A percentile compares a stretch with the other conserved stretches of the same genome.
These are phyloP conservation scores for Lepidochrysops patricia DNA, from an alignment of 2,888 invertebrate genomes.

Conservation along the genomic window DNA sequence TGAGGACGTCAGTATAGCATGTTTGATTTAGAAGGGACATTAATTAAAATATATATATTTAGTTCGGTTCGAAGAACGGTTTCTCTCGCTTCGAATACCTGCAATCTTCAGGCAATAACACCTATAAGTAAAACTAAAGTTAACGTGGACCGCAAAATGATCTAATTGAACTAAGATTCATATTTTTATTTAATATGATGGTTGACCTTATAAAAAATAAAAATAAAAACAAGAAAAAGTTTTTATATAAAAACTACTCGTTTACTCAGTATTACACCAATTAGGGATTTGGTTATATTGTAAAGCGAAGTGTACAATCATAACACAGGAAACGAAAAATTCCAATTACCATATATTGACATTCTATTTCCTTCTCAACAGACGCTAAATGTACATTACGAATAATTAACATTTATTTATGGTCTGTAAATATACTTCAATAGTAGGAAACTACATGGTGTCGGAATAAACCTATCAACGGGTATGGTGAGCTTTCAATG, in stretches of 20 bases:
- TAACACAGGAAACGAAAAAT: constrained; percentile 6
- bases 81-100: too few relatives aligned
- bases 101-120: too few relatives aligned
- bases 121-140: too few relatives aligned
- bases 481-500: neutral
- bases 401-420: constrained; percentile 2
- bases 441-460: neutral
- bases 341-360: neutral
- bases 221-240: neutral
- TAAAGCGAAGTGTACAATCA: neutral
- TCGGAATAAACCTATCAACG: constrained; percentile 1
- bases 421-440: constrained; percentile 4
- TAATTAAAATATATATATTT: too few relatives aligned
- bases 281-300: neutral
- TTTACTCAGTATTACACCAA: neutral
- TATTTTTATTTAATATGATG: too few relatives aligned
- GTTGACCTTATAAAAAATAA: too few relatives aligned
- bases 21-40: too few relatives aligned
- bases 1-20: too few relatives aligned
- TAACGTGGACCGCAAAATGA: too few relatives aligned
- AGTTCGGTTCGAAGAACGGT: too few relatives aligned
- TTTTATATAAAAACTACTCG: neutral
- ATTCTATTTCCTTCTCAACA: constrained; percentile 4
- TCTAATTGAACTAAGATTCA: too few relatives aligned
- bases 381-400: neutral